Evolutionary conservation across 2,888 invertebrate genomes (phyloP), one percentile per base, ranked within the genome.

Genomic region (Smittia aterrima): DNA sequence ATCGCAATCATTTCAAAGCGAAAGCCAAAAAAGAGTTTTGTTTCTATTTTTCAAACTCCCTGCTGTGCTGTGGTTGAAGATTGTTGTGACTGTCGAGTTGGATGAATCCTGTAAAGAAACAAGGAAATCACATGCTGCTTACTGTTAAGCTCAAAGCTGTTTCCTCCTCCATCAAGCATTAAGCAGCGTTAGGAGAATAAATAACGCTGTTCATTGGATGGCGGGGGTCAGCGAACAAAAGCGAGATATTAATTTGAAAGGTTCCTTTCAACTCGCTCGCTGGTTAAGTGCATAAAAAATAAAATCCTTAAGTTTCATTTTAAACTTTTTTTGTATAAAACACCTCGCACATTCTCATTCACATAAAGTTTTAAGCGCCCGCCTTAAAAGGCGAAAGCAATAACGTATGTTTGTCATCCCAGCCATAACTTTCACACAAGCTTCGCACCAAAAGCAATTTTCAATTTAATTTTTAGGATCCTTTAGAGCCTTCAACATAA

Each of bases 121-220:
- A 6, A 6, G 58, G 68, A 68, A 68, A 68, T 68, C 68, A 68
- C 68, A 68, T 68, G 68, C 68, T 68, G 68, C 68, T 68, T 27
- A 66, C 22, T 58, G 58, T 58, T 66, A 47, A 68, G 68, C 47
- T 68, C 41, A 68, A 64, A 41, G 68, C 68, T 41, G 22, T 68
- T 68, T 66, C 66, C 41, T 66, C 66, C 41, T 68, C 38, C 47
- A 68, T 47, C 47, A 68, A 47, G 16, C 24, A 47, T 22, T 3
- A 58, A 58, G 22, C 22, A 58, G 22, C 58, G 18, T 58, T 58
- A 58, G 1, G 13, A 22, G 58, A 22, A 58, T 22, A 22, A 58
- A 58, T 58, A 58, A 18, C 4, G 58, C 22, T 58, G 4, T 58
- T 58, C 3, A 6, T 18, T 3, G 22, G 58, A n/a, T 7, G 18